Evolutionary conservation across 2,113 vertebrate species (phyloP), one percentile per base, ranked within the genome.

Genomic region (Dicaeum eximium): DNA sequence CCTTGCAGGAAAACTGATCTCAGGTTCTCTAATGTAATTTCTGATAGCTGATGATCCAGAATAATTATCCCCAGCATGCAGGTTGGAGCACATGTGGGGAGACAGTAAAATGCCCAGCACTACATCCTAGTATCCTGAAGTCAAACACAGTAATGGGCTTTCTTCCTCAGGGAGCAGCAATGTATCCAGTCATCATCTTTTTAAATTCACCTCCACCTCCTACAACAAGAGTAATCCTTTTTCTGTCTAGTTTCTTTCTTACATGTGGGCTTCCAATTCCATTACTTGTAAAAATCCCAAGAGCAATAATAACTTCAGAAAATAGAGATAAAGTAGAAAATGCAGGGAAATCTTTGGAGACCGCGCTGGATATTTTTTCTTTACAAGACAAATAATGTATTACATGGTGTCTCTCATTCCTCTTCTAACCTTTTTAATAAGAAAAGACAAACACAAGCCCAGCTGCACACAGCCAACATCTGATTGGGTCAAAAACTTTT

Each of bases 311-410:
- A 69, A 79, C 60, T 95, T 82, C 67, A 47, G 66, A 70, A 86
- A 95, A 93, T 10, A 94, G 64, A 95, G 75, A 93, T 87, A 81
- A 86, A 89, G 45, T 25, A 86, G 62, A 89, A 93, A 93, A 91
- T 19, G 15, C 83, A 90, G 74, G 40, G 54, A 92, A 91, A 50
- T 50, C 65, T 84, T 86, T n/a, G 40, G 86, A 70, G 60, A 62
- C 44, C 1, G 1, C 0, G 0, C 20, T 60, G 44, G 30, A n/a
- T 40, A n/a, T 78, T 62, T 84, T 78, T 67, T 42, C 11, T 60
- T 84, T 92, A 75, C 74, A 90, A 58, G 75, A 78, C 70, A 96
- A 93, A 88, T 81, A 72, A 79, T 58, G 57, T 88, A 66, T 77
- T 90, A 66, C 50, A 86, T 65, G 72, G 57, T 77, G 67, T 21